Percentiles rank a stretch among this genome's conserved stretches.
Conservation (phyloP, 2,888 invertebrate species). For the Stenolophus ochropezus region DNA sequence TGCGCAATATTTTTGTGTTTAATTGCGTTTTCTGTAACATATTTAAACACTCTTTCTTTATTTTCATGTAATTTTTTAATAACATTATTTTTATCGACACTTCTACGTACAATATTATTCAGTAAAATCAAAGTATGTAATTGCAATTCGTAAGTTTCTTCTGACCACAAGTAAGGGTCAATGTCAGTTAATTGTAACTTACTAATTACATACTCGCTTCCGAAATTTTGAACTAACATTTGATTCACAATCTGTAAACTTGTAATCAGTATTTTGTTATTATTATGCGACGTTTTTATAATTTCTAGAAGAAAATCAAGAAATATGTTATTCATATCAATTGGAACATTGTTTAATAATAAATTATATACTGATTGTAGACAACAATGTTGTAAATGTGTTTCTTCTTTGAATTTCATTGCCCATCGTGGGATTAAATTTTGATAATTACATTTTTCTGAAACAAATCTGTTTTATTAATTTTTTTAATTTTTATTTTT, state of each 20-base stretch:
- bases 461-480: neutral
- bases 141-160: constrained; percentile 66
- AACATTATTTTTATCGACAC: constrained; percentile 31
- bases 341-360: neutral
- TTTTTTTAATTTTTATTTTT: neutral
- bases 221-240: constrained; percentile 12
- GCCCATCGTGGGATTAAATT: constrained; percentile 46
- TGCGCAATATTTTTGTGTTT: constrained; percentile 66
- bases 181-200: constrained; percentile 63
- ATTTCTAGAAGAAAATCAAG: constrained; percentile 41
- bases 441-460: constrained; percentile 46
- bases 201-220: constrained; percentile 56
- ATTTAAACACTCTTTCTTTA: constrained; percentile 37
- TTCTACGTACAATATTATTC: constrained; percentile 67
- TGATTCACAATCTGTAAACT: constrained; percentile 34
- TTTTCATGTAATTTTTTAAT: constrained; percentile 38
- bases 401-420: constrained; percentile 21
- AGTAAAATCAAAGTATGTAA: constrained; percentile 68
- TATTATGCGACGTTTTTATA: constrained; percentile 14
- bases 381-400: neutral
- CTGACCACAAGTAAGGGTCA: constrained; percentile 66
- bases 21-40: constrained; percentile 42
- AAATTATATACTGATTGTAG: constrained; percentile 28
- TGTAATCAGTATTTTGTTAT: constrained; percentile 1
- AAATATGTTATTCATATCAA: constrained; percentile 1